Base-by-base conservation (phyloP, 2,888 invertebrate genomes). In the Drosophila testacea region DNA sequence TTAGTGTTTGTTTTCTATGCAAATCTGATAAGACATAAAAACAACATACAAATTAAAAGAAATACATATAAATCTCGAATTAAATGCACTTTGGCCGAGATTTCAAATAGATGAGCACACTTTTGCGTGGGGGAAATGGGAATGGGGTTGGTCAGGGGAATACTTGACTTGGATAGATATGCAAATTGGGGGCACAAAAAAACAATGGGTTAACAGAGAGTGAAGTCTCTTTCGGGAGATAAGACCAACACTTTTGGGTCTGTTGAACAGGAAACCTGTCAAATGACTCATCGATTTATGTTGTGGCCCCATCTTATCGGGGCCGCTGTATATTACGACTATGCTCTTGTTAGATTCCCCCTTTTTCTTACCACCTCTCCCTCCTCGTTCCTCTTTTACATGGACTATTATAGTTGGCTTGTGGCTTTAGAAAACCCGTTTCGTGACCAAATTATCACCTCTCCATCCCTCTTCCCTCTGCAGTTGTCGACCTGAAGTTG, bases 231-330 rank as follows among this genome's bases (percentile, higher is more conserved):
- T 9, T 4, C 27, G 16, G 51, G 36, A 48, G 77, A 73, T 77
- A 73, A 60, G 69, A 13, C 55, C 38, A 55, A 76, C 67, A 68
- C 64, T 76, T 69, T 77, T 34, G 41, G 56, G 41, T 60, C 50
- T 55, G 62, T 47, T 30, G 67, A 56, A 52, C 56, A 72, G 63
- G 68, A 76, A 76, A 76, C 77, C 69, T 74, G 74, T 70, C 74
- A 77, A 75, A 78, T 78, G 78, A 78, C 72, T 79, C 78, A 78
- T 78, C 78, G 76, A 78, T 78, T 72, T 79, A 75, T 78, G 63
- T 63, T 41, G 48, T 28, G 47, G 57, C 50, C 73, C 60, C 61
- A 60, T 67, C 68, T 76, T 76, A 76, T 76, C 75, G 57, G 36
- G 27, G 44, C 46, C 48, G 27, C 36, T 55, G 36, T 59, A 47